Conservation (phyloP, 1,140 invertebrate genomes). For the Gonioctena quinquepunctata region DNA sequence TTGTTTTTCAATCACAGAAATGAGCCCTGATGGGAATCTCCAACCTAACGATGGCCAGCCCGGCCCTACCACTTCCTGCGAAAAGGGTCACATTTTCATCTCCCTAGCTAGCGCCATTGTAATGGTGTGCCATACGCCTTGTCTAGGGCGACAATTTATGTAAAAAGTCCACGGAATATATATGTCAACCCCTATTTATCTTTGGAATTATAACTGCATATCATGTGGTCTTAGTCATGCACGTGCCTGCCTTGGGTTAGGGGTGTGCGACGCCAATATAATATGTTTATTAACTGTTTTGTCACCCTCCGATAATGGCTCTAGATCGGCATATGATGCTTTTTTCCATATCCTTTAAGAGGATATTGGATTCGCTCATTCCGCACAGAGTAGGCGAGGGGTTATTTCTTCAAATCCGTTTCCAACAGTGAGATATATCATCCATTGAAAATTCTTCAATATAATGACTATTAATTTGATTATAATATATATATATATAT, state of each 20-base stretch:
- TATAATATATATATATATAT: no score
- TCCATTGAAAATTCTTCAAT: no score
- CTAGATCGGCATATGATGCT: conserved; percentile 4
- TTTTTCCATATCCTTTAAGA: background rate
- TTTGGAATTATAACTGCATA: conserved; percentile 45
- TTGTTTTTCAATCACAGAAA: no score
- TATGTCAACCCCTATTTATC: conserved; percentile 46
- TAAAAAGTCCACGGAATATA: conserved; percentile 41
- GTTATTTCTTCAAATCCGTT: no score
- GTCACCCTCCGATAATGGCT: conserved; percentile 1
- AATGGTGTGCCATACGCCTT: conserved; percentile 26
- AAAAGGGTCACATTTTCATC: background rate
- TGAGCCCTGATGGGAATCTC: no score
- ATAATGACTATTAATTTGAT: no score
- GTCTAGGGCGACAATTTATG: conserved; percentile 36
- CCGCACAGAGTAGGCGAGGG: background rate
- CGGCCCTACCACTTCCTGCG: background rate
- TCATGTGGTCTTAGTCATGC: conserved; percentile 44
- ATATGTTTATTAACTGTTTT: conserved; percentile 13
- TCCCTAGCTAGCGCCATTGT: conserved; percentile 29
- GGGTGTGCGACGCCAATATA: background rate
- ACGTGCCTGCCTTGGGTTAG: conserved; percentile 22
- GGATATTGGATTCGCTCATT: conserved; percentile 1
- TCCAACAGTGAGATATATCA: no score
- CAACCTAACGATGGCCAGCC: no score